Evolutionary conservation across 2,888 invertebrate genomes (phyloP).

Genomic region (Fragum sueziense): DNA sequence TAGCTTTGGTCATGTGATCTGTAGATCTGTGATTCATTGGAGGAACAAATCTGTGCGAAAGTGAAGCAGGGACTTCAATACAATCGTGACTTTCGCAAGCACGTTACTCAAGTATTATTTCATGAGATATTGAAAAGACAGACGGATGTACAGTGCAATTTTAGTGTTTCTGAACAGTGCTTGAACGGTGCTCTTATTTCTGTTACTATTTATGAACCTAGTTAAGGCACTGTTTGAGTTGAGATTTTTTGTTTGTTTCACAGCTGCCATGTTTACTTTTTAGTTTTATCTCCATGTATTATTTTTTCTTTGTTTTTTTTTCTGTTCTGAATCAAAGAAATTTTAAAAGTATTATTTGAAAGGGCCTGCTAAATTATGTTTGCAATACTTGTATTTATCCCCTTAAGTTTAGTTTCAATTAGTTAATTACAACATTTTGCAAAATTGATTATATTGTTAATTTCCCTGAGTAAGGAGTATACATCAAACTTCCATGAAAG

Average conservation of each 20-base stretch:
- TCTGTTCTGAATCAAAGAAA: constrained; percentile 18
- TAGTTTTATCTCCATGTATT: constrained; percentile 24
- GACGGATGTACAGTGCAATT: constrained; percentile 56
- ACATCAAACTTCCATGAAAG: no score
- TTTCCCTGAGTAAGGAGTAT: no score
- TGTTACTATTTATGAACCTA: constrained; percentile 58
- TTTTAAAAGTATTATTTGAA: constrained; percentile 19
- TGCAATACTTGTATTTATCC: no score
- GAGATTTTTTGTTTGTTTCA: constrained; percentile 56
- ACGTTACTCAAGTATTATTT: constrained; percentile 57
- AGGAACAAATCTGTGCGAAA: constrained; percentile 51
- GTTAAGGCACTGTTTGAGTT: constrained; percentile 55
- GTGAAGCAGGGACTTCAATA: constrained; percentile 55
- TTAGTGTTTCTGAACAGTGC: constrained; percentile 58
- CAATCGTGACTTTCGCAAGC: constrained; percentile 36
- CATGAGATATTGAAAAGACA: constrained; percentile 41
- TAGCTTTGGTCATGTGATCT: constrained; percentile 61
- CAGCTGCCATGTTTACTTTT: constrained; percentile 58
- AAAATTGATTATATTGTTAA: no score
- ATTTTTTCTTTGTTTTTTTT: background rate
- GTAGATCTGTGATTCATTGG: constrained; percentile 63
- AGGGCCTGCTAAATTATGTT: no score
- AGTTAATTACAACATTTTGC: no score
- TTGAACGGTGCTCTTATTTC: constrained; percentile 60
- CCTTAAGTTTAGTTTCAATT: no score